Base-by-base conservation (phyloP, 2,888 invertebrate genomes). In the Melanostoma scalare region DNA sequence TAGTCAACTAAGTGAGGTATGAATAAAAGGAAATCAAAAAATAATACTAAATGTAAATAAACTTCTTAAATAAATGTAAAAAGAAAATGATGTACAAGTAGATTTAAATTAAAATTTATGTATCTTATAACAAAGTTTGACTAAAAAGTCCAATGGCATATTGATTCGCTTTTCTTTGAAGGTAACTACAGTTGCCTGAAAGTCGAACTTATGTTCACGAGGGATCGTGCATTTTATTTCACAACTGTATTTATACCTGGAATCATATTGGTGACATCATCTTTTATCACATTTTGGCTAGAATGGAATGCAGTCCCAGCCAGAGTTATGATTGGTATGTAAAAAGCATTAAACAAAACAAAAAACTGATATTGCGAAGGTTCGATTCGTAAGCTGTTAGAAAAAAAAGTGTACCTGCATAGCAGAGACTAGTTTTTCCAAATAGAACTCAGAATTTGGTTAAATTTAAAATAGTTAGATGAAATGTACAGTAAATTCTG, bases 301-400 rank as follows among this genome's bases (percentile, higher is more conserved):
- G 97, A 98, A 93, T 97, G 97, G 97, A 98, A 98, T 93, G 97
- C 97, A 89, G 97, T 97, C 90, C 97, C 97, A 91, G 97, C 97
- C 91, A 94, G 97, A 93, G 97, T 97, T 90, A 97, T 98, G 97
- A 97, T 98, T 93, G 96, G 96, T 96, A 93, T 93, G 95, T 93
- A 89, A 88, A 68, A 48, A 68, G 46, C 0, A 38, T n/a, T 48
- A 30, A 42, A 31, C 3, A 56, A 10, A 46, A 38, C 2, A 35
- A 35, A 30, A 58, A 6, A 20, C 20, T 20, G 20, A 20, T 20
- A 20, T 20, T 20, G 20, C 20, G 20, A 20, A 20, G 20, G 20
- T 1, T 20, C 20, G 20, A 20, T 20, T 20, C 20, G 20, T 20
- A 20, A 20, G 20, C 20, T 20, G 20, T 1, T 31, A 31, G 30